Conservation (phyloP, 2,797 vertebrate species). For the Sebastes elongatus region DNA sequence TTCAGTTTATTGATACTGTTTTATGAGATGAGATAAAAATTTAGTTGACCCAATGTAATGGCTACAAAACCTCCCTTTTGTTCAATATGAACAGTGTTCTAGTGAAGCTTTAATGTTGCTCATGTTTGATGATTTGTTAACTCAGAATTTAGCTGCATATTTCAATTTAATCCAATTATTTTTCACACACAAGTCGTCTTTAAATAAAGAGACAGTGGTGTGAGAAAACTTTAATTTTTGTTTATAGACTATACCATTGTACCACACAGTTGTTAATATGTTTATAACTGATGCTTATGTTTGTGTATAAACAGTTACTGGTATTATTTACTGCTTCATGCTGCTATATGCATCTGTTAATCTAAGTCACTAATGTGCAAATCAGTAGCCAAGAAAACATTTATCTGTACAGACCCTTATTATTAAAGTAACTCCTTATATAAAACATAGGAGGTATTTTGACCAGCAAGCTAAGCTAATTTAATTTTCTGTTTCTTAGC, state of each 20-base stretch:
- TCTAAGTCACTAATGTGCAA: neutral
- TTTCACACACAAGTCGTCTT: neutral
- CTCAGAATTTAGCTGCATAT: neutral
- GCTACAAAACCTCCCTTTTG: neutral
- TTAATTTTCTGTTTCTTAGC: neutral
- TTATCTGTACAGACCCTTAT: neutral
- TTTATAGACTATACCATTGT: neutral
- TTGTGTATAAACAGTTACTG: neutral
- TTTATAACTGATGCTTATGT: neutral
- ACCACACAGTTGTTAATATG: neutral
- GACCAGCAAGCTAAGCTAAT: neutral
- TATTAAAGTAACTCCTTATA: neutral
- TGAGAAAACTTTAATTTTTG: neutral
- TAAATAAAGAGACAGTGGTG: neutral
- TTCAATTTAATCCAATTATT: neutral
- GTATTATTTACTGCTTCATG: neutral
- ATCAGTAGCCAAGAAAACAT: neutral
- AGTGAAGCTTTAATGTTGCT: neutral
- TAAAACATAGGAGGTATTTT: neutral
- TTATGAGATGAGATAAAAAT: neutral
- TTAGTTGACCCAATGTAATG: neutral
- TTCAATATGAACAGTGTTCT: neutral
- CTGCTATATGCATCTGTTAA: neutral
- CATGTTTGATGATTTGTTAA: neutral
- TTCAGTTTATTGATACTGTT: neutral